Evolutionary conservation across 2,113 vertebrate genomes (phyloP).

Genomic region (Trogon surrucura): DNA sequence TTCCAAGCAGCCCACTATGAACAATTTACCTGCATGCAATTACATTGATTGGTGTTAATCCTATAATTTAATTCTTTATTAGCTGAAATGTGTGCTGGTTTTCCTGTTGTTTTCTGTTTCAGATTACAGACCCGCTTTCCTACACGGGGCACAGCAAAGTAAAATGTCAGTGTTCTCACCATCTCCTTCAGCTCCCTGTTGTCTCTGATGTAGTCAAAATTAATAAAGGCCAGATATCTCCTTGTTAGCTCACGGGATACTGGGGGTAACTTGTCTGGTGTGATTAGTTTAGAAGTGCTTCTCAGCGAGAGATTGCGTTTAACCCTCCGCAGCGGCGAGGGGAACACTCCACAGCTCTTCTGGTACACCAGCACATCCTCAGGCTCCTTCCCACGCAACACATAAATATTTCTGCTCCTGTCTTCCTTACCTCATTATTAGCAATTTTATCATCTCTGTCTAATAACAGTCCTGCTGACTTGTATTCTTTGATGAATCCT

Average conservation of each 20-base stretch:
- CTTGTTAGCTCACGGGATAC: background rate
- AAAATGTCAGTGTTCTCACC: background rate
- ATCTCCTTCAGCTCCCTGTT: background rate
- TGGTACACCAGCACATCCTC: background rate
- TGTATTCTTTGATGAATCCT: background rate
- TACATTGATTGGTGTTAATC: background rate
- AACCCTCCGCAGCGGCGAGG: background rate
- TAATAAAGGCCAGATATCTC: background rate
- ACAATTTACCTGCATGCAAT: background rate
- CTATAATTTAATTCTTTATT: background rate
- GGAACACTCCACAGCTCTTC: accelerated
- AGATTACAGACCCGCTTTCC: background rate
- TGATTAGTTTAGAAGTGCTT: background rate
- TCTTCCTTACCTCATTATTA: constrained; percentile 15
- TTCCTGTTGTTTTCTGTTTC: background rate
- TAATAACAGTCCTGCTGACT: background rate
- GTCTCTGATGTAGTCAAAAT: background rate
- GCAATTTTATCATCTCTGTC: constrained; percentile 13
- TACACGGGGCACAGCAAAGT: background rate
- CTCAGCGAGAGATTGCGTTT: background rate
- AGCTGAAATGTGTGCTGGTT: background rate
- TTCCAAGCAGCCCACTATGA: accelerated
- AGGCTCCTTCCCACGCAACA: background rate
- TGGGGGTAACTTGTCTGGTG: background rate
- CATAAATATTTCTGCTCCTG: constrained; percentile 9